Base-by-base conservation (phyloP, 92 coral and sea anemone species). In the Porites divaricata region DNA sequence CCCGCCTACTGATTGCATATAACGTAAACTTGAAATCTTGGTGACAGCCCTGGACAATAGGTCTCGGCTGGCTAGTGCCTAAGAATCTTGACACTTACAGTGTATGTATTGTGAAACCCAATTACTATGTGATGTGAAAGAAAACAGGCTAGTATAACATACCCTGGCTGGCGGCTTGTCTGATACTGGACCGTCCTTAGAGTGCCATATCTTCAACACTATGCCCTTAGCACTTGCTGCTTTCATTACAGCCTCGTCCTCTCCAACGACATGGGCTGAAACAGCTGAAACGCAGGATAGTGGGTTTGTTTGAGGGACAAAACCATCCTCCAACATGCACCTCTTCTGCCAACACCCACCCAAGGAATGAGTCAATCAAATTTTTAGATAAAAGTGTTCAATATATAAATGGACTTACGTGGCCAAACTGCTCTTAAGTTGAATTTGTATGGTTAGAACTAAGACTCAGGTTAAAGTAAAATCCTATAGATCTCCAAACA, bases 91-190 rank as follows among this genome's bases (percentile, higher is more conserved):
- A 15, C 61, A 10, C 61, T 56, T 56, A 10, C 61, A 56, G 61
- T 56, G 61, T 10, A 56, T 10, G 1, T 3, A 56, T 28, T 28
- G 35, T 28, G 35, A 28, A 28, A 28, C 35, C 35, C 35, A 28
- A 4, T 28, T 28, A 28, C 35, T 28, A 1, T 1, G 35, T 28
- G 35, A 28, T 28, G 57, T 13, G 57, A 13, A 53, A 9, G 11
- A 53, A 9, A 9, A 53, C 14, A 9, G 10, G 14, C 10, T 53
- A 14, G 15, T 14, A 53, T 53, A 14, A 6, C 90, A 2, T 90
- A 96, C 99, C 93, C 95, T 85, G 16, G 96, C 91, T n/a, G 99
- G 99, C 11, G 99, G 98, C 80, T 94, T 95, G 54, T 86, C 90
- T 1, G 96, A 94, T 8, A 93, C 88, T 16, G 88, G 85, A 26